Base-by-base conservation (phyloP, 1,140 invertebrate genomes). In the Dendroctonus valens region DNA sequence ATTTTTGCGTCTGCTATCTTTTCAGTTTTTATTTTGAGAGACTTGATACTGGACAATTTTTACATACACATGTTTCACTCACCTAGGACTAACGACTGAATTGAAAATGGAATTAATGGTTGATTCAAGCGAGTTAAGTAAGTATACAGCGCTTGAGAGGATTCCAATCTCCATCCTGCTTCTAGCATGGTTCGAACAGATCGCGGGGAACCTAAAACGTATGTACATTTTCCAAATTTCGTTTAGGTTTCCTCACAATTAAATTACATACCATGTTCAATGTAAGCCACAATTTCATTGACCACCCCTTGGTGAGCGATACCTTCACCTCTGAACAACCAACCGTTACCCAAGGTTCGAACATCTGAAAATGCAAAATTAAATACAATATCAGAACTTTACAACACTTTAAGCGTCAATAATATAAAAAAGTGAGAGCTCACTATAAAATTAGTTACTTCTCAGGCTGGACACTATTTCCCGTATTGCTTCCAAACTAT, bases 51-150 rank as follows among this genome's bases (percentile, higher is more conserved):
- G 26, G 26, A 26, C 26, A 3, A 26, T 26, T 26, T 26, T 26
- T 26, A 26, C 26, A 26, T 3, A 1, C 3, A 26, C 1, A 26
- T 26, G 37, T 65, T 39, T 14, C 52, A 53, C 40, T 69, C 75
- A 82, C 81, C 80, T 15, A 82, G 72, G 0, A 79, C 78, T 51
- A 82, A 69, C 14, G 78, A 71, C 65, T 82, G 81, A 4, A 82
- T 78, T 38, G 77, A 70, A 6, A 59, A 65, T 0, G 80, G 81
- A 52, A 82, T 75, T 37, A 82, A 70, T 2, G 80, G 80, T 59
- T 78, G 75, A 41, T 79, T 79, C 15, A 82, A 58, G 48, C 70
- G 74, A 11, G 70, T 73, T 3, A 82, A 61, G 65, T 76, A 82
- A 12, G 75, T 71, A 58, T 79, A 79, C 9, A 82, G 72, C 6